Percentiles rank a stretch among this genome's conserved stretches.
Evolutionary conservation across 2,888 invertebrate species (phyloP).

Genomic region (Dromius quadrimaculatus): DNA sequence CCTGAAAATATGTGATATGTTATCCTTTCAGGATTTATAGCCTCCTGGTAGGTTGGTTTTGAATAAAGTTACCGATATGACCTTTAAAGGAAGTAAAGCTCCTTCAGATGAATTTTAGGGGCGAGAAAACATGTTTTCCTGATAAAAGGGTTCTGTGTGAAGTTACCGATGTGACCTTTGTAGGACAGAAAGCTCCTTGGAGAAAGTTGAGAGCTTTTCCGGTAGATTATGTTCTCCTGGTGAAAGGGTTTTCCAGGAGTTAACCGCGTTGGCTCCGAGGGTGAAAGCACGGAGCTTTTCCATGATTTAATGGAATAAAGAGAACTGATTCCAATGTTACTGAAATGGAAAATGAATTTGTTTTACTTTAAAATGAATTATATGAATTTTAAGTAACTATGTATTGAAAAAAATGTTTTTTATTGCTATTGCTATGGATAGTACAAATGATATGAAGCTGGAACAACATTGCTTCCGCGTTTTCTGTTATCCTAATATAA

Average conservation of each 20-base stretch:
- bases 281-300: conserved; percentile 20
- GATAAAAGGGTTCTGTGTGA: conserved; percentile 17
- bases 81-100: conserved; percentile 46
- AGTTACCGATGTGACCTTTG: conserved; percentile 48
- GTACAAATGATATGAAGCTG: too few relatives aligned
- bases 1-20: conserved; percentile 1
- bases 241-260: conserved; percentile 29
- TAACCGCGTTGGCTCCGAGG: conserved; percentile 41
- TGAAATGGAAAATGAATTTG: too few relatives aligned
- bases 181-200: conserved; percentile 39
- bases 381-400: too few relatives aligned
- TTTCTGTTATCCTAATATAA: conserved; percentile 41
- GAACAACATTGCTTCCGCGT: too few relatives aligned
- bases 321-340: too few relatives aligned
- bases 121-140: conserved; percentile 25
- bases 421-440: too few relatives aligned
- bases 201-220: conserved; percentile 17
- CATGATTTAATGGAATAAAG: too few relatives aligned
- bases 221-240: conserved; percentile 22
- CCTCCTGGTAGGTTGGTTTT: conserved; percentile 40
- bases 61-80: conserved; percentile 50
- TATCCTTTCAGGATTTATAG: background rate
- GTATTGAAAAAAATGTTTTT: too few relatives aligned
- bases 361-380: too few relatives aligned
- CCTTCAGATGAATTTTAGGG: conserved; percentile 18